A percentile compares a stretch with the other conserved stretches of the same genome.
These are phyloP conservation scores for Eulimnadia texana DNA, from an alignment of 1,140 invertebrate species.

Conservation along the genomic window DNA sequence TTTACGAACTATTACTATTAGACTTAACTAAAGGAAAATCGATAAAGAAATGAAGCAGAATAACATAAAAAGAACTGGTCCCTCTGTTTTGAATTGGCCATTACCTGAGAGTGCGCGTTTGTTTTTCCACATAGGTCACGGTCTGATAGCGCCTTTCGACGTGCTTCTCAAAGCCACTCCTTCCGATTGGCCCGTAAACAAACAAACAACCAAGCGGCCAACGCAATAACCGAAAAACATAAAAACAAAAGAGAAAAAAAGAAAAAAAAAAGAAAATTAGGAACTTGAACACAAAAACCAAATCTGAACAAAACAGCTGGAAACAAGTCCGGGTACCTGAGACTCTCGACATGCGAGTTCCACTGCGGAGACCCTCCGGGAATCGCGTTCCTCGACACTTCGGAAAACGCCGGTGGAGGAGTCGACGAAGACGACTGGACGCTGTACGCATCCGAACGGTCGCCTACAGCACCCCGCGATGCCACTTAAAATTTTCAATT, in stretches of 20 bases:
- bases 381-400: conserved; percentile 29
- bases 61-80: not conserved
- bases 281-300: too few species aligned
- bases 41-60: not conserved
- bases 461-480: not conserved
- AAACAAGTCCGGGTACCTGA: too few species aligned
- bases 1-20: not conserved
- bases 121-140: not conserved
- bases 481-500: too few species aligned
- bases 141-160: not conserved
- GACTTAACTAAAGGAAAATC: not conserved
- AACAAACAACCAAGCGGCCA: not conserved
- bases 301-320: too few species aligned
- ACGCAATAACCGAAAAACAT: not conserved
- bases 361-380: not conserved
- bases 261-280: too few species aligned
- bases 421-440: conserved; percentile 58
- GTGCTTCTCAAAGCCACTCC: not conserved
- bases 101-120: not conserved
- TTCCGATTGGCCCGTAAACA: not conserved
- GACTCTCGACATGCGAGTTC: conserved; percentile 11
- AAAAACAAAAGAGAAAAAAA: not conserved
- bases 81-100: not conserved
- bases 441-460: not conserved
- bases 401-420: conserved; percentile 73